Conservation (phyloP, 2,797 vertebrate species). For the Mastacembelus armatus region DNA sequence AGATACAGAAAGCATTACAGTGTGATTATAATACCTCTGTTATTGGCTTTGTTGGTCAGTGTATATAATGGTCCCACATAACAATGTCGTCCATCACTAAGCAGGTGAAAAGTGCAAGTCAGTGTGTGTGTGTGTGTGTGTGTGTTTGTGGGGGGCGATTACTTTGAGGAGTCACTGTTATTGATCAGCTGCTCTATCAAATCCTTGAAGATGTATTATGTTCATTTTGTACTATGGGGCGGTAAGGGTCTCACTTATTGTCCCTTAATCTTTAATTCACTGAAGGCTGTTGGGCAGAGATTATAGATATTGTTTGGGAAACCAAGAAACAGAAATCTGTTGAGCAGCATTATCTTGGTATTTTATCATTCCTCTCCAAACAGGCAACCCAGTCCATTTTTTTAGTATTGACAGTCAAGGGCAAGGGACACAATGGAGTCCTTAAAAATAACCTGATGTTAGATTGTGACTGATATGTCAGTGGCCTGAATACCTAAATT, state of each 20-base stretch:
- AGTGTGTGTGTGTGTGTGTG: constrained; percentile 14
- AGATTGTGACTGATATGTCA: constrained; percentile 14
- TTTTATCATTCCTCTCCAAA: constrained; percentile 41
- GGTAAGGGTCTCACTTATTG: constrained; percentile 35
- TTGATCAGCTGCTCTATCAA: constrained; percentile 51
- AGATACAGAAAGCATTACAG: constrained; percentile 17
- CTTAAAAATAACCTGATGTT: constrained; percentile 4
- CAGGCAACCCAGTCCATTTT: constrained; percentile 14
- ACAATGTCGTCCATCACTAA: constrained; percentile 25
- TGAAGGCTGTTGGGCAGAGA: constrained; percentile 27
- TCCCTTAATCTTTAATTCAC: constrained; percentile 45
- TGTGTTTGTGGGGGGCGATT: neutral
- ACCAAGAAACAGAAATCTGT: constrained; percentile 32
- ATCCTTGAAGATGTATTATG: constrained; percentile 48
- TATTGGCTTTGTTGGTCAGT: constrained; percentile 24
- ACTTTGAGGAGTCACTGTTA: constrained; percentile 39
- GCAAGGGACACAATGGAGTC: constrained; percentile 16
- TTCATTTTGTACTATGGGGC: constrained; percentile 43
- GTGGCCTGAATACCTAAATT: constrained; percentile 6
- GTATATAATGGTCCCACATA: constrained; percentile 13
- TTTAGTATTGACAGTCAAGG: constrained; percentile 23
- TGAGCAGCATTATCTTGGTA: constrained; percentile 33
- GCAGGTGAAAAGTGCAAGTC: constrained; percentile 42
- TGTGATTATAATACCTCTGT: constrained; percentile 27
- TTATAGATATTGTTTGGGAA: constrained; percentile 48